Evolutionary conservation across 2,113 vertebrate species (phyloP), one percentile per base, ranked within the genome.

Genomic region (Strigops habroptila): DNA sequence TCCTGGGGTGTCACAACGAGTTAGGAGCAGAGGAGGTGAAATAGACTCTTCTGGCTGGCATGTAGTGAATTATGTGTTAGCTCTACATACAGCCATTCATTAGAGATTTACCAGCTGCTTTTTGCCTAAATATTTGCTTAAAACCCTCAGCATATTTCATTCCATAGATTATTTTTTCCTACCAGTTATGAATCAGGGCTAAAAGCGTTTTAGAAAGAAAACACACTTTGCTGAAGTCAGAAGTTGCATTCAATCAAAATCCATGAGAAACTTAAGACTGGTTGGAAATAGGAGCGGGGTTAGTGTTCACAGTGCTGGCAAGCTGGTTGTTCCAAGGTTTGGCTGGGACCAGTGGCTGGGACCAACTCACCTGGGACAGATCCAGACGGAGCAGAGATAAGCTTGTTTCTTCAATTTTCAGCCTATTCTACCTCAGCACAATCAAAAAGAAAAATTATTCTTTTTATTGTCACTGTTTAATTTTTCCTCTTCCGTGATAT

Each of bases 111-210:
- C 92, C 95, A 94, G 91, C 91, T 96, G 95, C 88, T 92, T 95
- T 96, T 93, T 90, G 78, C 95, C 92, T 96, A 97, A 96, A 94
- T 96, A 96, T 97, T 97, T 97, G 95, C 95, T 93, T 93, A 51
- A 96, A 90, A 82, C n/a, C 69, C 67, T 73, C 49, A 9, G 70
- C 78, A 17, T 96, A 95, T 94, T 96, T 96, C 93, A 95, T 89
- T 87, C 89, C 62, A 43, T 91, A 91, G 86, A 83, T 95, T 92
- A 87, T 77, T 95, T 96, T 95, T 92, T 62, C 92, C 92, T 93
- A 94, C 81, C 88, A 79, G 80, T 94, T 95, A 84, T 88, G 95
- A 90, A 96, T 91, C 90, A 92, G 91, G 62, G 49, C 63, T 94
- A 69, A 93, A 91, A 94, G 92, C 7, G 6, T 87, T 95, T 85